Percentiles rank a stretch among this genome's conserved stretches.
Conservation (phyloP, 2,113 vertebrate species). For the Cyprinus carpio region DNA sequence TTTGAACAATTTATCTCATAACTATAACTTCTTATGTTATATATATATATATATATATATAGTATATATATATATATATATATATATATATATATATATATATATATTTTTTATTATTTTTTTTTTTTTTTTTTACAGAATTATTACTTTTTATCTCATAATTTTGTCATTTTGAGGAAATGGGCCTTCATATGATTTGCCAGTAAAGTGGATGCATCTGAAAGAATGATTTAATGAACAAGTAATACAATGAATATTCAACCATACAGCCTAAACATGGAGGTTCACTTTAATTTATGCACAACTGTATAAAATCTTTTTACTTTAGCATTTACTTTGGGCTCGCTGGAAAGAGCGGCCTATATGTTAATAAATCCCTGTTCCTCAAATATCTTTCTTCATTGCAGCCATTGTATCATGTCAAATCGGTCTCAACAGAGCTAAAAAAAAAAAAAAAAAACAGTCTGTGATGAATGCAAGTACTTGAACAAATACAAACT, state of each 20-base stretch:
- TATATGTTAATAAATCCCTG: neutral
- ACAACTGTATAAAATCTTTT: too few species aligned
- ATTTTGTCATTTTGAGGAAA: neutral
- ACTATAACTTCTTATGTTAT: neutral
- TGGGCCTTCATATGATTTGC: neutral
- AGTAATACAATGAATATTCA: neutral
- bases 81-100: too few species aligned
- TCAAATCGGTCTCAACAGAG: neutral
- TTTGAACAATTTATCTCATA: neutral
- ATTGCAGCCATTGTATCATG: neutral
- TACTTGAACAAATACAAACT: neutral
- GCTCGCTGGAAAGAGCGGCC: neutral
- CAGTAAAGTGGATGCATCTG: neutral
- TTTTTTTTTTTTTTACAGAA: neutral
- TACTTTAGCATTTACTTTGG: neutral
- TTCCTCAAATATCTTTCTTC: neutral
- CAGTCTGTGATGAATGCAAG: neutral
- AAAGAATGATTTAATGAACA: neutral
- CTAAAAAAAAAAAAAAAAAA: neutral
- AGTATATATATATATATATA: too few species aligned
- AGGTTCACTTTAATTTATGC: too few species aligned
- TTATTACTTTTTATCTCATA: too few species aligned
- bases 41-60: too few species aligned
- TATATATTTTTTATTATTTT: too few species aligned
- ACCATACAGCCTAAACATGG: neutral